A percentile compares a stretch with the other conserved stretches of the same genome.
These are phyloP conservation scores for Prietella phreatophila DNA, from an alignment of 2,113 vertebrate genomes.

Conservation along the genomic window DNA sequence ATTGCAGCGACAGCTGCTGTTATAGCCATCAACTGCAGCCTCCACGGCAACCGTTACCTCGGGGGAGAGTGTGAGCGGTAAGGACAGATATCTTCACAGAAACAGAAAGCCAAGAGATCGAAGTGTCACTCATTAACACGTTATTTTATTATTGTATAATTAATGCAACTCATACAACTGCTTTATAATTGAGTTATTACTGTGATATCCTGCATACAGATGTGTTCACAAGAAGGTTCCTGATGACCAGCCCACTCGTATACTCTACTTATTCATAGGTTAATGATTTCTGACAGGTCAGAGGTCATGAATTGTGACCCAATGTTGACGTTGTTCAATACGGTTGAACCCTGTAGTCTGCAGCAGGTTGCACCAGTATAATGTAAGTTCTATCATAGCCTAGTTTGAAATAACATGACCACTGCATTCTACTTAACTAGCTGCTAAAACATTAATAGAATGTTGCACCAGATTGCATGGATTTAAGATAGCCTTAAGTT, in stretches of 20 bases:
- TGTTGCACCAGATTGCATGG: neutral
- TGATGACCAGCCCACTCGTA: neutral
- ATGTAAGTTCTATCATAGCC: neutral
- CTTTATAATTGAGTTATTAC: neutral
- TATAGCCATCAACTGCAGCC: constrained; percentile 58
- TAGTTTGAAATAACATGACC: too few relatives aligned
- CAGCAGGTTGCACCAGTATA: neutral
- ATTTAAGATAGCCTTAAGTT: neutral
- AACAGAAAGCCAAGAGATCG: neutral
- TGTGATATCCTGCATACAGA: neutral
- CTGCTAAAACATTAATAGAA: neutral
- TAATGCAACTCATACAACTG: neutral
- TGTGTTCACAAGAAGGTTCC: neutral
- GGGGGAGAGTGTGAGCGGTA: constrained; percentile 35
- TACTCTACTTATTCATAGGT: neutral
- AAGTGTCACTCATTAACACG: neutral
- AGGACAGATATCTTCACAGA: constrained; percentile 9
- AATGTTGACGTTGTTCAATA: neutral
- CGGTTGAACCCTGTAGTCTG: neutral
- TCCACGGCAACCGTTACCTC: constrained; percentile 54
- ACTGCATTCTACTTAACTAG: neutral
- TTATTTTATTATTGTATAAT: neutral
- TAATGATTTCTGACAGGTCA: neutral
- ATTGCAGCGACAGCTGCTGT: constrained; percentile 57
- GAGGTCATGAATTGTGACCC: neutral